phyloP scores from a whole-genome alignment of 2,113 vertebrate species.

The Himantopus leucocephalus region DNA sequence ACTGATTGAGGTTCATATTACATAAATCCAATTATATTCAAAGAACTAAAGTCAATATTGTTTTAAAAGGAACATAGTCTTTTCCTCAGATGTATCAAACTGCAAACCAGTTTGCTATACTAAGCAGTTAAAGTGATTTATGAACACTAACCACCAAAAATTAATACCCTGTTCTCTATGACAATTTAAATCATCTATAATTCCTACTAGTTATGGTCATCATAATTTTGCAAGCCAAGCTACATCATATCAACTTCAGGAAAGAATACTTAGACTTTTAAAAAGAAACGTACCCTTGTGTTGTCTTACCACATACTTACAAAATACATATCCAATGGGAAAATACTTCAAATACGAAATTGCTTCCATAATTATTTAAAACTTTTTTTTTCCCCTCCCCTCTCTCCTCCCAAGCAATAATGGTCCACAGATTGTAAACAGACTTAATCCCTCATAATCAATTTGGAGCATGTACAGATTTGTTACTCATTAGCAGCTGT shows the following conservation, averaged over 20 bases:
- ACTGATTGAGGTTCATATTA: background rate
- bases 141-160: background rate
- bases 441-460: constrained; percentile 20
- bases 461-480: background rate
- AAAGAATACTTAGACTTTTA: background rate
- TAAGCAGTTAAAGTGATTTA: background rate
- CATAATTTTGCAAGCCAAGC: background rate
- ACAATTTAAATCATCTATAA: background rate
- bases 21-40: background rate
- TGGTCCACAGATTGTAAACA: background rate
- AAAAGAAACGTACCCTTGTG: background rate
- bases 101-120: background rate
- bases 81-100: background rate
- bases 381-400: background rate
- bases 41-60: background rate
- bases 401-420: background rate
- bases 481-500: constrained; percentile 1
- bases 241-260: background rate
- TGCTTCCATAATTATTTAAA: background rate
- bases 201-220: background rate
- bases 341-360: background rate
- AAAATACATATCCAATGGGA: background rate
- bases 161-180: background rate
- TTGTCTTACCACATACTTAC: background rate
- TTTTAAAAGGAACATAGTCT: background rate